Percentiles rank a stretch among this genome's conserved stretches.
Evolutionary conservation across 1,140 invertebrate genomes (phyloP).

Genomic region (Pseudoatta argentina): DNA sequence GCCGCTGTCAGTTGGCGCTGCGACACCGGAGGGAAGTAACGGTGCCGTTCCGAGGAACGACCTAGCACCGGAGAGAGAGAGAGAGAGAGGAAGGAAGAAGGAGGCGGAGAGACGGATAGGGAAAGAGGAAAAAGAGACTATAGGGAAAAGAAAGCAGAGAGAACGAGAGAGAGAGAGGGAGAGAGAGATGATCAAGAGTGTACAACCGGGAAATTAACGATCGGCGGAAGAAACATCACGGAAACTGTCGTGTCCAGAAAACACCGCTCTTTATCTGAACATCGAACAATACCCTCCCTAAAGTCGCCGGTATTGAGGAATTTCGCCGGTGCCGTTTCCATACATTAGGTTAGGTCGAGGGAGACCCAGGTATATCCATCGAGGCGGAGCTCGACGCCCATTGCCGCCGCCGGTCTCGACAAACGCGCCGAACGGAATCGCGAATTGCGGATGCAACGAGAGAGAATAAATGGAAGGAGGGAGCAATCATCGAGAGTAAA

Average conservation of each 20-base stretch:
- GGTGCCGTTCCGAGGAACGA: constrained; percentile 70
- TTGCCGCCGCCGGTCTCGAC: constrained; percentile 43
- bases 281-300: constrained; percentile 2
- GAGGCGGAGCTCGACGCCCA: constrained; percentile 62
- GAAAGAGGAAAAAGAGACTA: constrained; percentile 21
- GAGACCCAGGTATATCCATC: constrained; percentile 47
- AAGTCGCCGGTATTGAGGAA: background rate
- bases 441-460: constrained; percentile 13
- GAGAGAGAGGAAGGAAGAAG: background rate
- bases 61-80: constrained; percentile 58
- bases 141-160: constrained; percentile 11
- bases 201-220: constrained; percentile 38
- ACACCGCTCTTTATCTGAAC: background rate
- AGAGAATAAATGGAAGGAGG: background rate
- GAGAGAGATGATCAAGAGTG: background rate
- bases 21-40: constrained; percentile 76
- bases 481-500: background rate
- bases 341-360: constrained; percentile 56
- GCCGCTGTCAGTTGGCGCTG: constrained; percentile 80
- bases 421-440: constrained; percentile 39
- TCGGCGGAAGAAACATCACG: constrained; percentile 22
- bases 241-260: background rate
- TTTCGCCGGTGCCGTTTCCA: constrained; percentile 38
- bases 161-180: background rate
- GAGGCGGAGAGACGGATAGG: constrained; percentile 37